Evolutionary conservation across 1,140 invertebrate species (phyloP), one percentile per base, ranked within the genome.

Genomic region (Bombus pyrosoma): DNA sequence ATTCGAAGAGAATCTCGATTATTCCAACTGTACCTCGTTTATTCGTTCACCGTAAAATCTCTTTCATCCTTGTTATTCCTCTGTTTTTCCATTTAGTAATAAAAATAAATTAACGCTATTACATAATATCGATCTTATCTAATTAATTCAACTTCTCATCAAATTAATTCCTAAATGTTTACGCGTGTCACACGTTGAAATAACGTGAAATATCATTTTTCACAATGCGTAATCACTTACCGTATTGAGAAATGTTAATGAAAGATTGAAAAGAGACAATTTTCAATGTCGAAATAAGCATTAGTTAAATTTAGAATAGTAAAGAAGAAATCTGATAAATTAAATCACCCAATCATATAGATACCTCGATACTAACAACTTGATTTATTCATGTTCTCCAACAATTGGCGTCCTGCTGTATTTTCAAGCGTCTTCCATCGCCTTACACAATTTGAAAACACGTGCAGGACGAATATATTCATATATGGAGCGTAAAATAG

Each of bases 1-100:
- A 79, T 84, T 72, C 59, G 32, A 10, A 39, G 25, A 15, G 83
- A 57, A 72, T n/a, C 53, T 47, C 83, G 68, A 80, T 72, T 84
- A 84, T 79, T 79, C 53, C 37, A 62, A 47, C n/a, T 53, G 5
- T 25, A 9, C 2, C 18, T 71, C 37, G 18, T 53, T 72, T 69
- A n/a, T 83, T 79, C 39, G 25, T 18, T 18, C 69, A 22, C 1
- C 10, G 12, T 32, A 18, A 8, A 4, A n/a, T 43, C 12, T 34
- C 12, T 22, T 69, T 18, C 8, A 53, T 13, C 43, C 43, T 59
- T 8, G 2, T 59, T 43, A 15, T 32, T 59, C 53, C 2, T 4
- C 6, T 6, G 4, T 34, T 69, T 47, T 18, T 43, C 15, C 34
- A 15, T 1, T 25, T 22, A 28, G 3, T 64, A n/a, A 53, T 53